Base-by-base conservation (phyloP, 2,888 invertebrate species). In the Orchesellides sinensis region DNA sequence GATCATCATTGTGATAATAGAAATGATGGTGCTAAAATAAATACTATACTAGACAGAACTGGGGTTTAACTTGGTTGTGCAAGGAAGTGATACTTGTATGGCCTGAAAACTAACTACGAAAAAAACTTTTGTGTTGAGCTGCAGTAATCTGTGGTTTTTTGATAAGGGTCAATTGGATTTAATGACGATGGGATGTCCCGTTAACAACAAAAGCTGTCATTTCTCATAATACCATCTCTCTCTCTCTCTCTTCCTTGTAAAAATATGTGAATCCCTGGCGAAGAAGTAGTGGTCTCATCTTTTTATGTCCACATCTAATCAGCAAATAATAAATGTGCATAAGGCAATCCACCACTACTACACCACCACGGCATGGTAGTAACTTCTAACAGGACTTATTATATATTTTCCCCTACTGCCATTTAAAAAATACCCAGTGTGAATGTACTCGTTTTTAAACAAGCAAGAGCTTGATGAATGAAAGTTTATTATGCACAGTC, bases 121-220 rank as follows among this genome's bases (percentile, higher is more conserved):
- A 6, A 32, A 32, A 6, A 32, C 10, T 32, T 32, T 32, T 10
- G 10, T 32, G 5, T 32, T 5, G 32, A 10, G 14, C n/a, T 40
- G 40, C 40, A 14, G 14, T 40, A 8, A 40, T 14, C 40, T 40
- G 40, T n/a, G 40, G 40, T 40, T 40, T 32, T 32, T 32, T 40
- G 10, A n/a, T 10, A 14, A 40, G 40, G 72, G 72, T 72, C 72
- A 72, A 72, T 72, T 72, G 72, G 72, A 72, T 72, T 21, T 59
- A 72, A 72, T 59, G 72, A 72, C 54, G 52, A 21, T 72, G 72
- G 72, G 56, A 59, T 47, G 59, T 72, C 59, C 72, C 72, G 72
- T 72, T 72, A 72, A 72, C 56, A 59, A 72, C 35, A 6, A 68
- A 29, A 52, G 52, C 54, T 72, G 72, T 72, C 72, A 72, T 45